Base-by-base conservation (phyloP, 2,888 invertebrate species). In the Trimorus sp. region DNA sequence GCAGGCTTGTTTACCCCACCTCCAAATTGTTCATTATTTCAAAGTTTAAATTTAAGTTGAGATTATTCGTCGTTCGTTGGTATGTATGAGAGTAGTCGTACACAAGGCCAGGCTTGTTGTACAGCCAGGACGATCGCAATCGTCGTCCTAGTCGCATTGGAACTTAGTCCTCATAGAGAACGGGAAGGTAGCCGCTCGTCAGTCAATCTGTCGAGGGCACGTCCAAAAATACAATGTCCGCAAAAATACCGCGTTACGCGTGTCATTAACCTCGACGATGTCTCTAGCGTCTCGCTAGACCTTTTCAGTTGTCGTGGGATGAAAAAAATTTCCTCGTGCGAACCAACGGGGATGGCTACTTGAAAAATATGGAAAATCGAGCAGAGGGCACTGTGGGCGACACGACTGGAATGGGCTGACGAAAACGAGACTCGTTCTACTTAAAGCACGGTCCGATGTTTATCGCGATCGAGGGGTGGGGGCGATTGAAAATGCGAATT, bases 221-320 rank as follows among this genome's bases (percentile, higher is more conserved):
- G 56, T 79, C 68, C 74, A 68, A 74, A 79, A 79, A 79, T 79
- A 79, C 79, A 79, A 79, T 79, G 74, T 74, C 79, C 69, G 16
- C 69, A 59, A 69, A 69, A 79, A 79, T 74, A 69, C 58, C 60
- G 40, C 69, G 60, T 66, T 62, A 12, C 53, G 62, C 49, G 79
- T 79, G 79, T 79, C 79, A 53, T 79, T 79, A 68, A 79, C 79
- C 79, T 63, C 69, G 48, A 12, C 54, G 48, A 40, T 58, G n/a
- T 51, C 65, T 5, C 63, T n/a, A 42, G 15, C 58, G 26, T 36
- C 16, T 59, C 37, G 7, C 54, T 59, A 56, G 15, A 45, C n/a
- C 1, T 45, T 45, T 45, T 45, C 3, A 45, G 3, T 1, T 26
- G 26, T 3, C 26, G 26, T 26, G 26, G 26, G 26, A 26, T 26